These are phyloP conservation scores for Oreochromis tanganicae DNA, from an alignment of 2,113 vertebrate species.

Conservation along the genomic window DNA sequence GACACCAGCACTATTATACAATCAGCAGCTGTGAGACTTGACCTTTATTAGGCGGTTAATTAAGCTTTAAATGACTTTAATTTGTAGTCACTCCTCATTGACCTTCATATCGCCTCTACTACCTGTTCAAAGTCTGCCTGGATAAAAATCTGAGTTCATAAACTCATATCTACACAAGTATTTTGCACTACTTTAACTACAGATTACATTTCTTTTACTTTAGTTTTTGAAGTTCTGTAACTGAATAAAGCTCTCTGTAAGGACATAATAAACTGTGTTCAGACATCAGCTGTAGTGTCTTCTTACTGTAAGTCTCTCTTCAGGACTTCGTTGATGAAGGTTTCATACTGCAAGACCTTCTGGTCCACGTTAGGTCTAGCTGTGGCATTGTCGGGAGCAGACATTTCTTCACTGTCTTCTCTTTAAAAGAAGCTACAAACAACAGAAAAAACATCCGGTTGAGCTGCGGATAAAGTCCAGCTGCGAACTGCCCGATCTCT, in stretches of 20 bases:
- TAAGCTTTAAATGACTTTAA: background rate
- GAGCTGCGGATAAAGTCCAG: background rate
- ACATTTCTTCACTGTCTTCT: background rate
- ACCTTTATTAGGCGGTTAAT: background rate
- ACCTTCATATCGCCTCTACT: background rate
- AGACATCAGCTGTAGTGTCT: background rate
- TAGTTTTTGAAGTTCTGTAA: background rate
- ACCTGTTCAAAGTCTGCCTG: background rate
- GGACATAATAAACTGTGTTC: background rate
- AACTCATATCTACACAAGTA: background rate
- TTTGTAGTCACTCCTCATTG: background rate
- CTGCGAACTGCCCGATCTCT: too few relatives aligned
- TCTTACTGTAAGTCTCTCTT: slow-evolving; percentile 81
- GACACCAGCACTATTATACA: background rate
- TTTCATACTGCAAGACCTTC: slow-evolving; percentile 82
- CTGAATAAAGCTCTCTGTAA: background rate
- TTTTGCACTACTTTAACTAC: background rate
- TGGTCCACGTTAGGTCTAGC: slow-evolving; percentile 34
- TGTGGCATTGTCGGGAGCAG: background rate
- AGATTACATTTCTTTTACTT: background rate
- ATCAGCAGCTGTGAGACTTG: background rate
- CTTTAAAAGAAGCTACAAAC: background rate
- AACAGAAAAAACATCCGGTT: background rate
- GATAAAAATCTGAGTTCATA: background rate
- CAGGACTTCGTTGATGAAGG: slow-evolving; percentile 81